Evolutionary conservation across 2,113 vertebrate species (phyloP).

Genomic region (Nerophis ophidion): DNA sequence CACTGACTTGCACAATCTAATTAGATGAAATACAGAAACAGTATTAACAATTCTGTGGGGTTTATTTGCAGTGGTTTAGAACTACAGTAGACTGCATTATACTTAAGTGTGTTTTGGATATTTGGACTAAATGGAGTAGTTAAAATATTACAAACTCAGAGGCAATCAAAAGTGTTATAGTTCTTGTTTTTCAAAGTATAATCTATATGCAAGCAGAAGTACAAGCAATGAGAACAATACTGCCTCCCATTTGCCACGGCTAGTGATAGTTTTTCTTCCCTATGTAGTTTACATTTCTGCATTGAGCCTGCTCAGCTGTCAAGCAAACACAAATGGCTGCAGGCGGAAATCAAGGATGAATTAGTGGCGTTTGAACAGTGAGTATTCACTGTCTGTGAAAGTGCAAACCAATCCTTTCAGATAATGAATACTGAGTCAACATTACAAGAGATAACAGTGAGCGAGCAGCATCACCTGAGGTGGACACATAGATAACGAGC

Average conservation of each 20-base stretch:
- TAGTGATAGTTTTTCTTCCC: conserved; percentile 11
- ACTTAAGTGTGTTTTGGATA: too few species aligned
- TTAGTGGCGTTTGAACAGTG: conserved; percentile 13
- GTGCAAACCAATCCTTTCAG: conserved; percentile 21
- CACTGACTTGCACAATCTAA: too few species aligned
- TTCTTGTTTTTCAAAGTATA: conserved; percentile 9
- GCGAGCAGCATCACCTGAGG: conserved; percentile 30
- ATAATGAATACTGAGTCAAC: conserved; percentile 30
- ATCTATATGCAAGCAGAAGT: conserved; percentile 36
- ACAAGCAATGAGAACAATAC: conserved; percentile 18
- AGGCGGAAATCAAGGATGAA: conserved; percentile 1
- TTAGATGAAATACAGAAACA: too few species aligned
- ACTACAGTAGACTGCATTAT: too few species aligned
- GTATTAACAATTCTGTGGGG: too few species aligned
- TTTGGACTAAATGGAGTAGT: too few species aligned
- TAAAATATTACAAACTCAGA: neutral
- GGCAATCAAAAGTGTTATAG: neutral
- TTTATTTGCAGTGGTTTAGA: too few species aligned
- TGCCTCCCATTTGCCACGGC: neutral
- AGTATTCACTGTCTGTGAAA: conserved; percentile 22
- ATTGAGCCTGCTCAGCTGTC: conserved; percentile 1
- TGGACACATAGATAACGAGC: conserved; percentile 19
- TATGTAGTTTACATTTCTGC: conserved; percentile 7
- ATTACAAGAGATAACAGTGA: neutral
- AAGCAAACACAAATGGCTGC: conserved; percentile 18